Evolutionary conservation across 2,888 invertebrate genomes (phyloP).

Genomic region (Buathra laborator): DNA sequence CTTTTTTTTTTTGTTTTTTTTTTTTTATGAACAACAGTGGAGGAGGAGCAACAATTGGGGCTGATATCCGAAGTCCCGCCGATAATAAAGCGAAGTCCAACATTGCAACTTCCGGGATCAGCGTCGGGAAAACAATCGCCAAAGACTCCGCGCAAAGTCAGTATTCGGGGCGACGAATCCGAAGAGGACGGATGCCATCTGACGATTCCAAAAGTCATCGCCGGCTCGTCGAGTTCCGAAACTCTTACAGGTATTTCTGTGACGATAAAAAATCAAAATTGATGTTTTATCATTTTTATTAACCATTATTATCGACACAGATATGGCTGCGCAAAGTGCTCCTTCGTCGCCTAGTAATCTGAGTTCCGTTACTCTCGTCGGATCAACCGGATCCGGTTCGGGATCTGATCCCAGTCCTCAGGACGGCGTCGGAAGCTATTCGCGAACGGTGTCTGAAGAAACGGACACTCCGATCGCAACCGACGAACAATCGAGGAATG

Average conservation of each 20-base stretch:
- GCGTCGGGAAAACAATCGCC: slow-evolving; percentile 72
- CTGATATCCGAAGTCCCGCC: slow-evolving; percentile 82
- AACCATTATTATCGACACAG: slow-evolving; percentile 75
- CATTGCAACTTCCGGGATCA: slow-evolving; percentile 72
- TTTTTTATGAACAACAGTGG: slow-evolving; percentile 81
- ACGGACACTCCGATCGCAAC: slow-evolving; percentile 76
- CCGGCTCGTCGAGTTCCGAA: slow-evolving; percentile 91
- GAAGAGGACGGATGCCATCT: slow-evolving; percentile 89
- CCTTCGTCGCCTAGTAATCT: slow-evolving; percentile 91
- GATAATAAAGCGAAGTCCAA: slow-evolving; percentile 79
- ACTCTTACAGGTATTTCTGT: slow-evolving; percentile 89
- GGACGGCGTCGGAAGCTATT: slow-evolving; percentile 73
- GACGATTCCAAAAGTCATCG: slow-evolving; percentile 91
- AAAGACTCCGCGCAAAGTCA: slow-evolving; percentile 82
- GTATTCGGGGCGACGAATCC: slow-evolving; percentile 84
- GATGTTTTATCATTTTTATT: not conserved
- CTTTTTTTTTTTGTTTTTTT: not conserved
- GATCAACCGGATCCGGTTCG: slow-evolving; percentile 86
- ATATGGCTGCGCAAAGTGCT: slow-evolving; percentile 86
- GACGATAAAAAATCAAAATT: not conserved
- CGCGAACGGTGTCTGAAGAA: slow-evolving; percentile 77
- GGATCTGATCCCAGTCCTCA: slow-evolving; percentile 82
- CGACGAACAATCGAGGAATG: slow-evolving; percentile 74
- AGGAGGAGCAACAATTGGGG: slow-evolving; percentile 85
- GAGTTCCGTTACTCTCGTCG: slow-evolving; percentile 91